Evolutionary conservation across 2,113 vertebrate species (phyloP).

Genomic region (Origma solitaria): DNA sequence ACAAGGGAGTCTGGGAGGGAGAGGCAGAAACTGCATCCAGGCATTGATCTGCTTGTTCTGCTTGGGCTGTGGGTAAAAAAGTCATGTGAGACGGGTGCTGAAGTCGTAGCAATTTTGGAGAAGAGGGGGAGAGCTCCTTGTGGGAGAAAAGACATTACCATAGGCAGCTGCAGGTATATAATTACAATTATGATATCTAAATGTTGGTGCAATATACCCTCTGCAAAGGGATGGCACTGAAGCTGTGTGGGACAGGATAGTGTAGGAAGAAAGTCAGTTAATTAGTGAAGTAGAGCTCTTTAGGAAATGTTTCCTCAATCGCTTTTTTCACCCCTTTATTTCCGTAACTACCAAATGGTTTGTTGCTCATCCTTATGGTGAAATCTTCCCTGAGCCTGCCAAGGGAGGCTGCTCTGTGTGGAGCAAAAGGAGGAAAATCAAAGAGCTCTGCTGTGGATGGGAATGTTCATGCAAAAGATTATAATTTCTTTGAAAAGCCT

Average conservation of each 20-base stretch:
- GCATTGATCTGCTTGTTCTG: background rate
- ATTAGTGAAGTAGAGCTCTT: slow-evolving; percentile 50
- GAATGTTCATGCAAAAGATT: background rate
- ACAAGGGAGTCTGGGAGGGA: background rate
- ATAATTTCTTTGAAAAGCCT: background rate
- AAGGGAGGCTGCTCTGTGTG: background rate
- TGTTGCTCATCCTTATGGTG: slow-evolving; percentile 10
- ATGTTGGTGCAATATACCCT: background rate
- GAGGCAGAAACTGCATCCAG: background rate
- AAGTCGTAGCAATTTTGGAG: background rate
- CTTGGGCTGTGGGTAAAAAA: background rate
- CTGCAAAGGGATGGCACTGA: background rate
- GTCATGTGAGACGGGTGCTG: fast-evolving
- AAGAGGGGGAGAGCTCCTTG: background rate
- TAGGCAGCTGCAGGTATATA: background rate
- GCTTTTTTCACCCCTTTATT: background rate
- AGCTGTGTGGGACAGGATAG: background rate
- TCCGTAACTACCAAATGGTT: background rate
- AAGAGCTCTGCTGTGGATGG: background rate
- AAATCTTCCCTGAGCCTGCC: background rate
- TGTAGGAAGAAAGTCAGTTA: slow-evolving; percentile 26
- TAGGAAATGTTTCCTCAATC: slow-evolving; percentile 40
- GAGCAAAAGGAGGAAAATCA: background rate
- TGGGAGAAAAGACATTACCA: background rate
- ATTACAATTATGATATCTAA: background rate